Percentiles rank a stretch among this genome's conserved stretches.
Conservation (phyloP, 1,140 invertebrate species). For the Macrosteles quadrilineatus region DNA sequence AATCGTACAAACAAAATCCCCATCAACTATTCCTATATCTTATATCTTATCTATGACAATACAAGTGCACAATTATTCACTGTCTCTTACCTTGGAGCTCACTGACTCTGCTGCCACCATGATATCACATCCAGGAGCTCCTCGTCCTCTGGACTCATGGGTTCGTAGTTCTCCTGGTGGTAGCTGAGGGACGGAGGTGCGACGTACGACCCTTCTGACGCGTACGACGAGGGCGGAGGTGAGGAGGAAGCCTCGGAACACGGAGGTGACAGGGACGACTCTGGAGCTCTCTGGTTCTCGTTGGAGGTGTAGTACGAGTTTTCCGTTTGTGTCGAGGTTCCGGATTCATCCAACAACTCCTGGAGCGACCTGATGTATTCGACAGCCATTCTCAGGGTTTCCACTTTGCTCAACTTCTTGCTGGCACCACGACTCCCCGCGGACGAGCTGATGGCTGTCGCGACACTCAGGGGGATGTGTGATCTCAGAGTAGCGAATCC, state of each 20-base stretch:
- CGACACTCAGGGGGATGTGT: constrained; percentile 79
- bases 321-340: constrained; percentile 19
- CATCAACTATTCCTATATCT: too few relatives aligned
- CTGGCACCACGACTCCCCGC: constrained; percentile 66
- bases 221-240: constrained; percentile 72
- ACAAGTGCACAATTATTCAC: neutral
- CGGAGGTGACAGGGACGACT: constrained; percentile 53
- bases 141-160: constrained; percentile 86
- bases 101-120: constrained; percentile 75
- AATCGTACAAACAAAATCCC: too few relatives aligned
- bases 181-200: constrained; percentile 53
- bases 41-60: neutral
- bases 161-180: constrained; percentile 73
- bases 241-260: constrained; percentile 74
- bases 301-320: constrained; percentile 37
- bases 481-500: constrained; percentile 86
- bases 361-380: constrained; percentile 92
- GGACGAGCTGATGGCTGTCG: constrained; percentile 61
- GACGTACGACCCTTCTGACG: constrained; percentile 68
- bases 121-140: constrained; percentile 86
- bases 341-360: constrained; percentile 70
- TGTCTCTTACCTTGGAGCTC: constrained; percentile 35
- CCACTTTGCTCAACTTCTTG: constrained; percentile 94
- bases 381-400: constrained; percentile 89
- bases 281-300: constrained; percentile 28